Evolutionary conservation across 2,888 invertebrate species (phyloP), one percentile per base, ranked within the genome.

Genomic region (Lithophane socia): DNA sequence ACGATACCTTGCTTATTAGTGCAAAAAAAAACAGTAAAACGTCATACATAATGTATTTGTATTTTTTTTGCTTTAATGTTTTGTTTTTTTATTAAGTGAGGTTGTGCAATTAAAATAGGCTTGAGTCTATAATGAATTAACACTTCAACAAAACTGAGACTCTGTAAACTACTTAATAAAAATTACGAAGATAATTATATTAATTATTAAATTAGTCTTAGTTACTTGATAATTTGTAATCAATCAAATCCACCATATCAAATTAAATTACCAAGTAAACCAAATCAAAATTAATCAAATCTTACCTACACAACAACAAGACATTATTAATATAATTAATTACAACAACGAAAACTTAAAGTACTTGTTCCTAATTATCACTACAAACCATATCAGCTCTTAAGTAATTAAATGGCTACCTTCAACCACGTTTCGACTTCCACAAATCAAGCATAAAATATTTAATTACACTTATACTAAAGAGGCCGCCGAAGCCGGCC

Each of bases 241-340:
- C 47, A 47, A 73, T 73, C 8, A 78, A 73, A 44, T 21, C 12
- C 13, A 18, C 52, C 52, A 18, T 7, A 0, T n/a, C 44, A n/a
- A 66, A 54, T 52, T 24, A 16, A 58, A 52, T 74, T 29, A 37
- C 24, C 37, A 37, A 42, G 8, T 10, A 44, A 73, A 21, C 21
- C 16, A 44, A 58, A 24, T 58, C n/a, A 24, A 80, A 78, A 54
- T 16, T 54, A 47, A 73, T 73, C 8, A 78, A 73, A 44, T 24
- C 12, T 37, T 44, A 58, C 64, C 24, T 44, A 58, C 13, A 37
- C 37, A 44, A 65, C 18, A 52, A 60, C 58, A 60, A 66, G 21
- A 44, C 21, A n/a, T 54, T 37, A 70, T 64, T 58, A 70, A 72
- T 72, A 24, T 54, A 63, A 12, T 49, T 52, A 58, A 65, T 72